Percentiles rank a stretch among this genome's conserved stretches.
phyloP scores from a whole-genome alignment of 2,888 invertebrate species.

The Zootermopsis nevadensis region DNA sequence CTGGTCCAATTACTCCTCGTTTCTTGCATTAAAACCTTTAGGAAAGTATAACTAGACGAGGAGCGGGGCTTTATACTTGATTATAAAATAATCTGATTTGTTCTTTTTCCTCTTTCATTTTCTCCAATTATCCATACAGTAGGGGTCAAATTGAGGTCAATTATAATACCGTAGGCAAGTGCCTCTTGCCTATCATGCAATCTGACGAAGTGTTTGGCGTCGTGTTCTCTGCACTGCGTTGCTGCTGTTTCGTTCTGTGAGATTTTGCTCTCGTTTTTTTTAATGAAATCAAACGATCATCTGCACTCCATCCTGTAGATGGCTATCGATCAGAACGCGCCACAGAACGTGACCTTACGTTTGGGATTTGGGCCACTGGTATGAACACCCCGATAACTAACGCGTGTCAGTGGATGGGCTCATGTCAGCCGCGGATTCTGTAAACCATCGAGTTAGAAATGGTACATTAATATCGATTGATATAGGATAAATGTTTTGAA shows the following conservation, averaged over 20 bases:
- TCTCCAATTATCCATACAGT: constrained; percentile 21
- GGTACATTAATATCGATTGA: too few species aligned
- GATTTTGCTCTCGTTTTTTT: neutral
- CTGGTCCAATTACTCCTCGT: constrained; percentile 14
- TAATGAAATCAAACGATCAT: constrained; percentile 12
- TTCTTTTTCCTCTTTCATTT: neutral
- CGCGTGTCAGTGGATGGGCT: too few species aligned
- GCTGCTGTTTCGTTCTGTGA: neutral
- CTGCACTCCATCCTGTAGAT: constrained; percentile 9
- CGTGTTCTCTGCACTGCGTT: neutral
- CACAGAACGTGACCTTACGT: neutral
- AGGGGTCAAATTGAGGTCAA: constrained; percentile 34
- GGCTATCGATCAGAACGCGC: neutral
- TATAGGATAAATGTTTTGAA: too few species aligned
- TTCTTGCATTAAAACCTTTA: neutral
- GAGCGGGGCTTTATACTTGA: neutral
- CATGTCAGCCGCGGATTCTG: too few species aligned
- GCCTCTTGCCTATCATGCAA: neutral
- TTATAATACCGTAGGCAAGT: neutral
- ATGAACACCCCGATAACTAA: neutral
- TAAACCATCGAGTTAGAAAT: too few species aligned
- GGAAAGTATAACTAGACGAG: neutral
- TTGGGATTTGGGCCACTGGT: neutral
- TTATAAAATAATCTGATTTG: constrained; percentile 35
- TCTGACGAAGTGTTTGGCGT: constrained; percentile 33